A percentile compares a stretch with the other conserved stretches of the same genome.
phyloP scores from a whole-genome alignment of 2,888 invertebrate species.

The Epinotia bilunana region DNA sequence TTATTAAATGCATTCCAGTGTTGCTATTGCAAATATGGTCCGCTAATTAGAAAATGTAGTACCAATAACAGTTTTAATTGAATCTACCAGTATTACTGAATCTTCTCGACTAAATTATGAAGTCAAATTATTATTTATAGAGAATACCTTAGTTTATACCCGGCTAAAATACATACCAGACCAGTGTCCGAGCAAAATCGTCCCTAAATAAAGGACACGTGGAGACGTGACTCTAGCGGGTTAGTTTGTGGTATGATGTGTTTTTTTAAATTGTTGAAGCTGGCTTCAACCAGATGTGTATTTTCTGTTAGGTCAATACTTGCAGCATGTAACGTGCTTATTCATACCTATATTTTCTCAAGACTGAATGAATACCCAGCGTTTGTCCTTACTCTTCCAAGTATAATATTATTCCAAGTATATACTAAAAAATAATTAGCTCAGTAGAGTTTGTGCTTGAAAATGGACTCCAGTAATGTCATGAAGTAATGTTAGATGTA shows the following conservation, averaged over 20 bases:
- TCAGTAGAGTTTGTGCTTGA: slow-evolving; percentile 50
- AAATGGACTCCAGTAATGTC: slow-evolving; percentile 47
- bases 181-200: neutral
- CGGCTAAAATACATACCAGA: neutral
- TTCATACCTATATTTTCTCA: slow-evolving; percentile 46
- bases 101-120: neutral
- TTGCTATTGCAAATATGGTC: slow-evolving; percentile 59
- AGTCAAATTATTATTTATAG: slow-evolving; percentile 7
- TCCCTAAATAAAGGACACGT: neutral
- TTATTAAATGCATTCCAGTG: slow-evolving; percentile 50
- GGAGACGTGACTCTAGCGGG: neutral
- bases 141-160: slow-evolving; percentile 11
- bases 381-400: slow-evolving; percentile 48
- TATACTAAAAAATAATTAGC: slow-evolving; percentile 42
- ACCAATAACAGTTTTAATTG: slow-evolving; percentile 19
- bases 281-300: slow-evolving; percentile 8
- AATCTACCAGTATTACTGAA: slow-evolving; percentile 29
- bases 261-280: slow-evolving; percentile 3
- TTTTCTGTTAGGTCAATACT: slow-evolving; percentile 8
- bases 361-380: slow-evolving; percentile 57
- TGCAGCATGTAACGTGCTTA: slow-evolving; percentile 1
- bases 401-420: slow-evolving; percentile 45
- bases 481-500: slow-evolving; percentile 41
- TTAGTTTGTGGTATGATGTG: neutral
- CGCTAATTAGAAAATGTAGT: slow-evolving; percentile 13